Evolutionary conservation across 2,888 invertebrate genomes (phyloP).

Genomic region (Anthoptus insignis): DNA sequence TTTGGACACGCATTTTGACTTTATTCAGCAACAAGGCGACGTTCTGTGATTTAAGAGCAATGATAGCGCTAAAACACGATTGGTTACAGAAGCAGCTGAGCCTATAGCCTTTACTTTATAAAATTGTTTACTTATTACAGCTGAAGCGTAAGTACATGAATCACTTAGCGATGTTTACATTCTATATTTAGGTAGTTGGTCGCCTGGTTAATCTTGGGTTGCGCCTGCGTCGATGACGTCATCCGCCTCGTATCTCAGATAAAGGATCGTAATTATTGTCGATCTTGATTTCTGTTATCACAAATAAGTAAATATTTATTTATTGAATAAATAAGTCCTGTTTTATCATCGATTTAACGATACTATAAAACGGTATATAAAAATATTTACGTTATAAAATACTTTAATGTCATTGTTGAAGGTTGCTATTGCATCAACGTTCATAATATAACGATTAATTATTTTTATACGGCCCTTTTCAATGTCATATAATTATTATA

Average conservation of each 20-base stretch:
- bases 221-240: constrained; percentile 75
- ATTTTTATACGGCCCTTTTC: constrained; percentile 4
- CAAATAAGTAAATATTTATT: constrained; percentile 45
- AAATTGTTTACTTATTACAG: constrained; percentile 44
- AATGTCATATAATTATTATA: not conserved
- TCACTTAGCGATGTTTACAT: constrained; percentile 73
- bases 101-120: constrained; percentile 23
- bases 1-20: constrained; percentile 11
- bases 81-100: constrained; percentile 1
- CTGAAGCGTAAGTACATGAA: constrained; percentile 58
- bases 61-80: not conserved
- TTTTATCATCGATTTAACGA: constrained; percentile 16
- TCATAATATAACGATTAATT: constrained; percentile 12
- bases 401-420: constrained; percentile 16
- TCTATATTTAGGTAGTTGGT: constrained; percentile 71
- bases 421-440: constrained; percentile 6
- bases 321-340: constrained; percentile 27
- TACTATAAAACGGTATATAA: constrained; percentile 22
- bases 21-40: not conserved
- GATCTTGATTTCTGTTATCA: constrained; percentile 52
- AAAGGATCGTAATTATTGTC: constrained; percentile 64
- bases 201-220: constrained; percentile 62
- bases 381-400: constrained; percentile 6
- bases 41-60: too few species aligned
- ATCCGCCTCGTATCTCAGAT: constrained; percentile 59